Percentiles rank a stretch among this genome's conserved stretches.
These are phyloP conservation scores for Chamaea fasciata DNA, from an alignment of 2,113 vertebrate species.

Conservation along the genomic window DNA sequence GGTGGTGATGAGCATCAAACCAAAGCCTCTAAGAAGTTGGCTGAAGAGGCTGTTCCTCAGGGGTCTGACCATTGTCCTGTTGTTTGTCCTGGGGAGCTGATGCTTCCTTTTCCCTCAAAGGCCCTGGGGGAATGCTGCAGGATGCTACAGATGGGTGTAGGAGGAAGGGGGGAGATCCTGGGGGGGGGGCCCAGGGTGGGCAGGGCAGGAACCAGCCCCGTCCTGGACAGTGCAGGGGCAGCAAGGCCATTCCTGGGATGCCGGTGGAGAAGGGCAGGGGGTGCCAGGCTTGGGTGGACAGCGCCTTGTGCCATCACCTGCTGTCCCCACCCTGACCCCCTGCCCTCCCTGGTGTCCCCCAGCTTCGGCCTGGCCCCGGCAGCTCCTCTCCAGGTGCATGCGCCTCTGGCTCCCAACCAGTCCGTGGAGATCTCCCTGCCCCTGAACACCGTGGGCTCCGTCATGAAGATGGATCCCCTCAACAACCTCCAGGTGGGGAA, in stretches of 20 bases:
- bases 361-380: slow-evolving; percentile 94
- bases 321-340: background rate
- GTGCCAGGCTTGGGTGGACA: rapidly evolving
- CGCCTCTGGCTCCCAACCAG: slow-evolving; percentile 91
- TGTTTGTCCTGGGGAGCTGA: background rate
- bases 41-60: slow-evolving; percentile 67
- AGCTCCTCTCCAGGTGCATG: slow-evolving; percentile 92
- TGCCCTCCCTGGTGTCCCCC: background rate
- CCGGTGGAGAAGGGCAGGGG: rapidly evolving
- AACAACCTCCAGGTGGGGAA: slow-evolving; percentile 91
- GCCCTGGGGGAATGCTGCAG: background rate
- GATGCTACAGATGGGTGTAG: background rate
- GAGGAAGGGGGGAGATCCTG: background rate
- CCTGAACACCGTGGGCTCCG: slow-evolving; percentile 86
- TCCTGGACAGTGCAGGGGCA: background rate
- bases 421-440: slow-evolving; percentile 89
- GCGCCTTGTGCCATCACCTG: background rate
- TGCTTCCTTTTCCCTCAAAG: background rate
- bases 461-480: slow-evolving; percentile 99
- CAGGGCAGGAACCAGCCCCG: background rate
- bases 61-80: rapidly evolving
- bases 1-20: slow-evolving; percentile 63
- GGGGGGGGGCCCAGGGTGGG: background rate
- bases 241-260: background rate
- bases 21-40: slow-evolving; percentile 80